These are phyloP conservation scores for Pterostichus niger DNA, from an alignment of 2,888 invertebrate genomes.

Conservation along the genomic window DNA sequence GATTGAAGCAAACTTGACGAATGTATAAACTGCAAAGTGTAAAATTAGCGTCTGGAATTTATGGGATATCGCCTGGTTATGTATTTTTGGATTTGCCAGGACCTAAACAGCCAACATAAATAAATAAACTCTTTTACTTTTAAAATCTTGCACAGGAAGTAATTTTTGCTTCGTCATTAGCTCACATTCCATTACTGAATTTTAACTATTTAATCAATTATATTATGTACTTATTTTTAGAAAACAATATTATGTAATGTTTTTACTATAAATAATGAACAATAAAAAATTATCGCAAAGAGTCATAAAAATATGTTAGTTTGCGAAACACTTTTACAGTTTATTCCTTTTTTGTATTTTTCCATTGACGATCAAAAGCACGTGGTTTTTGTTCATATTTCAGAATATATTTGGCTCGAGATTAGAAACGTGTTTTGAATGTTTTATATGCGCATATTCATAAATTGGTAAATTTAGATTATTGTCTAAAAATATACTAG, in stretches of 20 bases:
- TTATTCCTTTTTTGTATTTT: background rate
- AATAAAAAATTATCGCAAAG: background rate
- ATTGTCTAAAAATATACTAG: constrained; percentile 41
- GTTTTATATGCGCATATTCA: background rate
- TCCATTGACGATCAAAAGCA: background rate
- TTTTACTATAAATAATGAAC: background rate
- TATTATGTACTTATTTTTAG: constrained; percentile 22
- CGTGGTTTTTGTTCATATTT: constrained; percentile 16
- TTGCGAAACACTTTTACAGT: background rate
- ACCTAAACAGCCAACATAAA: constrained; percentile 44
- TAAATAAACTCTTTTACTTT: constrained; percentile 12
- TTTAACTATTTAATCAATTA: background rate
- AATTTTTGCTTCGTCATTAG: background rate
- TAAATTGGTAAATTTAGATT: constrained; percentile 24
- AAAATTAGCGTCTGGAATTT: constrained; percentile 43
- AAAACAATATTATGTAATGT: background rate
- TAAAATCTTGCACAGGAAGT: background rate
- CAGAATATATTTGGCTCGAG: background rate
- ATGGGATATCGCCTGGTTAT: constrained; percentile 38
- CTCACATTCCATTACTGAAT: background rate
- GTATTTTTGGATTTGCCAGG: constrained; percentile 55
- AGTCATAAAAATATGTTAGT: background rate
- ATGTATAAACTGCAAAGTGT: constrained; percentile 43
- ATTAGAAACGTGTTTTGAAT: constrained; percentile 25
- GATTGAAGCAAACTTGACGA: background rate